Conservation (phyloP, 2,888 invertebrate genomes). For the Carterocephalus palaemon region DNA sequence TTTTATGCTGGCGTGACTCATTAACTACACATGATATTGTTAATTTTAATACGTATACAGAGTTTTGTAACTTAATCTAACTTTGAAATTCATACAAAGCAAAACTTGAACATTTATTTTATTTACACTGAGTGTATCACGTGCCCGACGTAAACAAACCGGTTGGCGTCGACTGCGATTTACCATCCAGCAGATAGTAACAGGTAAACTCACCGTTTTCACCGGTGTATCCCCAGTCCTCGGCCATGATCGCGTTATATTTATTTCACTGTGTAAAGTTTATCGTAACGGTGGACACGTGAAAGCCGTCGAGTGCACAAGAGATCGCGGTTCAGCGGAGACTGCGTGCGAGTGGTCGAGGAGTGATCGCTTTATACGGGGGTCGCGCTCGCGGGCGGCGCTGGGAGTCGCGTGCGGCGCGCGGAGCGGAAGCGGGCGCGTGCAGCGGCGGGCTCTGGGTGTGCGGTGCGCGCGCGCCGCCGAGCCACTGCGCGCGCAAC, state of each 20-base stretch:
- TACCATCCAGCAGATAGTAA: conserved; percentile 32
- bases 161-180: conserved; percentile 46
- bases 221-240: conserved; percentile 80
- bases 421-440: conserved; percentile 38
- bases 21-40: conserved; percentile 4
- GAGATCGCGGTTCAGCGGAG: conserved; percentile 63
- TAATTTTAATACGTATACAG: background rate
- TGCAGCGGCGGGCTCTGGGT: no score
- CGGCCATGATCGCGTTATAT: conserved; percentile 52
- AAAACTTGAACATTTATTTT: conserved; percentile 15
- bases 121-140: conserved; percentile 47
- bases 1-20: conserved; percentile 27
- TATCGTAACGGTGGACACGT: conserved; percentile 43
- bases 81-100: background rate
- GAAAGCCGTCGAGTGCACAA: conserved; percentile 55
- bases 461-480: conserved; percentile 52
- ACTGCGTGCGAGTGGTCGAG: conserved; percentile 67
- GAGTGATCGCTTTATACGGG: conserved; percentile 61
- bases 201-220: conserved; percentile 76
- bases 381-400: conserved; percentile 38
- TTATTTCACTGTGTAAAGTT: conserved; percentile 30
- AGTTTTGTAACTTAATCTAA: background rate
- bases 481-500: conserved; percentile 44
- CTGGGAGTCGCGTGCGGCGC: conserved; percentile 36
- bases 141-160: conserved; percentile 76